A percentile compares a stretch with the other conserved stretches of the same genome.
Conservation (phyloP, 2,797 vertebrate genomes). For the Scarus forsteni region DNA sequence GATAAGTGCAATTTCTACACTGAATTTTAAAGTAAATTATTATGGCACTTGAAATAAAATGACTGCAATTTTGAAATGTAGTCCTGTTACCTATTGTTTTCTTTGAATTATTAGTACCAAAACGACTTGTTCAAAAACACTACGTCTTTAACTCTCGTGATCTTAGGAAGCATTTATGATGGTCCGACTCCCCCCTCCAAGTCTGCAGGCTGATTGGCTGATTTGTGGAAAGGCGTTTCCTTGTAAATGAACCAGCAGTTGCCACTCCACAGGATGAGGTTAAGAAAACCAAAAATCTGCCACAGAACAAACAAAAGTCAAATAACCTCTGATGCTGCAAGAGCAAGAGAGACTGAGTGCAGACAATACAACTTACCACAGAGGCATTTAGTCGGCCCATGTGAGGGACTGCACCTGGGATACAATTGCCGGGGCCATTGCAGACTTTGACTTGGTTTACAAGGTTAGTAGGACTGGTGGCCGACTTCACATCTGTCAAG, state of each 20-base stretch:
- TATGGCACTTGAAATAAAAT: constrained; percentile 21
- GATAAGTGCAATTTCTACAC: too few species aligned
- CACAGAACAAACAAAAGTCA: constrained; percentile 10
- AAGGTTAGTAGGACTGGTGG: constrained; percentile 76
- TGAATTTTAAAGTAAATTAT: neutral
- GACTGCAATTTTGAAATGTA: constrained; percentile 26
- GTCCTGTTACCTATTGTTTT: constrained; percentile 1
- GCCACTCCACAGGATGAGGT: constrained; percentile 93
- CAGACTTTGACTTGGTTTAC: neutral
- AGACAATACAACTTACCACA: constrained; percentile 84
- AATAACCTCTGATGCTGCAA: neutral
- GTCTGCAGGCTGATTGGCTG: constrained; percentile 56
- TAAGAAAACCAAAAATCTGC: constrained; percentile 95
- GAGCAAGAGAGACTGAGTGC: too few species aligned
- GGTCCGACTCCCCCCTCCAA: constrained; percentile 46
- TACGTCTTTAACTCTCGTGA: constrained; percentile 17
- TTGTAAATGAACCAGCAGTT: constrained; percentile 98
- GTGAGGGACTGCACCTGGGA: constrained; percentile 74
- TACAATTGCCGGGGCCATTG: constrained; percentile 48
- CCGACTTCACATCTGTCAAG: constrained; percentile 88
- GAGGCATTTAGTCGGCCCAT: constrained; percentile 95
- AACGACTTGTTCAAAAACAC: constrained; percentile 32
- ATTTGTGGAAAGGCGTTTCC: constrained; percentile 91
- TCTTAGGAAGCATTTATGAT: constrained; percentile 43
- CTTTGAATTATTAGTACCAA: constrained; percentile 35